Base-by-base conservation (phyloP, 35 echinoderm and acorn worm species). In the Lytechinus pictus region DNA sequence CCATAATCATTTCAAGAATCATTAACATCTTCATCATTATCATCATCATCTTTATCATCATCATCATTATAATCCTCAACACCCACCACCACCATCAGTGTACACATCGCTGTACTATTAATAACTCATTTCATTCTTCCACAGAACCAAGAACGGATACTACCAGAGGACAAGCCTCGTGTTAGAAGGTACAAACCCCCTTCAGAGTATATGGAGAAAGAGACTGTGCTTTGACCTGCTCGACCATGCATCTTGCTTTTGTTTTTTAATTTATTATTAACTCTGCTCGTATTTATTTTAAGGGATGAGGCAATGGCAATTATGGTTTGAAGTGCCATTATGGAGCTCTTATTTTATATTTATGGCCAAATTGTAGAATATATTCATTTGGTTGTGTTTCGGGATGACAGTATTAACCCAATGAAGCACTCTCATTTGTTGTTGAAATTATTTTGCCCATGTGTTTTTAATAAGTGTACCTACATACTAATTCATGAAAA, bases 131-230 rank as follows among this genome's bases (percentile, higher is more conserved):
- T 52, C 16, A 52, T 52, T 90, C 29, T 27, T 33, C 52, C 52
- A 54, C 52, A 97, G 97, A 97, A 97, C 89, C 96, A 96, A 27
- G 95, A 97, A 52, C 52, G 95, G 19, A 96, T 97, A 53, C 89
- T 94, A 9, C 97, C 97, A 13, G 95, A 96, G 61, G 95, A 97
- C 89, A 94, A 87, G 52, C 87, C 94, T 12, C 52, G 95, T 27
- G 89, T 97, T 87, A 93, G 94, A 71, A 97, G 97, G 97, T 97
- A 97, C 90, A 96, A 96, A 88, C 95, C 94, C 52, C 95, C 95
- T 27, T 96, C 95, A 9, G 97, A 97, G 33, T 95, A 93, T 55
- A 96, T 95, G 56, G 97, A 96, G 86, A 97, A 97, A 96, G 95
- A 97, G 94, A 96, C 95, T 53, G 95, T 97, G 28, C 89, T 97